Percentiles rank a stretch among this genome's conserved stretches.
Evolutionary conservation across 2,888 invertebrate species (phyloP).

Genomic region (Byasa hedistus): DNA sequence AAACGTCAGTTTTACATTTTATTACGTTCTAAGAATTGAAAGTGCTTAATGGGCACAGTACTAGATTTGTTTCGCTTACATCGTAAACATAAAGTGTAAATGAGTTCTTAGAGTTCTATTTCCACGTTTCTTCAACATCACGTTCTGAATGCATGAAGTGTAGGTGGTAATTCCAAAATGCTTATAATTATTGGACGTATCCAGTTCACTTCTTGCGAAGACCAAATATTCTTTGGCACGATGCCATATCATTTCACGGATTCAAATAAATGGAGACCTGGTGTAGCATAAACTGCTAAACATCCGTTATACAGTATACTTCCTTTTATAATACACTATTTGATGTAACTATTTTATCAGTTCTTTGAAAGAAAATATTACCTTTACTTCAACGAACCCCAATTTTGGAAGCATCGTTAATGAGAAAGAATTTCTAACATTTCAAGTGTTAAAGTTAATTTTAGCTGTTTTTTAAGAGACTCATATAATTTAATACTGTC

Average conservation of each 20-base stretch:
- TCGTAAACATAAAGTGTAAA: constrained; percentile 9
- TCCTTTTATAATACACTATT: too few relatives aligned
- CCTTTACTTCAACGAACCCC: too few relatives aligned
- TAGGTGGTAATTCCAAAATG: background rate
- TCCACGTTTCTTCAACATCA: constrained; percentile 10
- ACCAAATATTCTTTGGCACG: constrained; percentile 30
- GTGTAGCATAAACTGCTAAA: background rate
- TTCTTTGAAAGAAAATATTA: too few relatives aligned
- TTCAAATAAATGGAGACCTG: background rate
- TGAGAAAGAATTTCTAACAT: too few relatives aligned
- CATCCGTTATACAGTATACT: background rate
- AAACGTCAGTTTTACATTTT: background rate
- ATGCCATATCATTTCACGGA: constrained; percentile 28
- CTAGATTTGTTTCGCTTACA: background rate
- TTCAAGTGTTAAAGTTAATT: background rate
- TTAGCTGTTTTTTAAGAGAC: background rate
- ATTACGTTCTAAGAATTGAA: constrained; percentile 11
- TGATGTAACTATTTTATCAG: too few relatives aligned
- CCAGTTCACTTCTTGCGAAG: constrained; percentile 7
- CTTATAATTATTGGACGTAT: constrained; percentile 10
- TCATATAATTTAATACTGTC: too few relatives aligned
- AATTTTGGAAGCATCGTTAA: too few relatives aligned
- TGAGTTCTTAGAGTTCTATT: constrained; percentile 11
- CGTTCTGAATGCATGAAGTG: constrained; percentile 13
- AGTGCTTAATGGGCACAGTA: background rate